Base-by-base conservation (phyloP, 2,888 invertebrate species). In the Caenorhabditis zanzibari region DNA sequence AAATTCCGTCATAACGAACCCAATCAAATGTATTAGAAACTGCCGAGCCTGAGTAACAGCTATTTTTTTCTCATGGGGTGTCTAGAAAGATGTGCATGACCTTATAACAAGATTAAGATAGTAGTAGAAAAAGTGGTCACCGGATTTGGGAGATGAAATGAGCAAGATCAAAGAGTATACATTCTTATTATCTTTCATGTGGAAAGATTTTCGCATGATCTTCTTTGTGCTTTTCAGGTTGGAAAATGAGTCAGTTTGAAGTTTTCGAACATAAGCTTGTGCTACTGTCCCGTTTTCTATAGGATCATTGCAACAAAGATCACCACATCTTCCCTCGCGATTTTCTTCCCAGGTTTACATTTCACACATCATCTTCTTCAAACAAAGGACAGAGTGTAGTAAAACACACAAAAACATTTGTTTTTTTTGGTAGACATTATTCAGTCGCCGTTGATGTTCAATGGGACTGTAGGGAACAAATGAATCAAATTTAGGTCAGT, bases 261-360 rank as follows among this genome's bases (percentile, higher is more conserved):
- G n/a, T n/a, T n/a, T n/a, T n/a, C n/a, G n/a, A n/a, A n/a, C n/a
- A n/a, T n/a, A n/a, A n/a, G n/a, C n/a, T n/a, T n/a, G n/a, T n/a
- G n/a, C 10, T 38, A 2, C 38, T 38, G 38, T 38, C 12, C 19
- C 6, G 10, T 9, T 2, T 47, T 19, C 5, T 54, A 14, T 1
- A 14, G 66, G 47, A 75, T 75, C 75, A 66, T 77, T 54, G 77
- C 16, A 77, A 77, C 77, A 77, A 77, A 10, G 76, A 69, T 69
- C 76, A 69, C 68, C 22, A 26, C 38, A 38, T 10, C 38, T 41
- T 58, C 66, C 61, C 5, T 3, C 7, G 19, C 47, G n/a, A n/a
- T n/a, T 47, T 52, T 35, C 12, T 14, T 32, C 58, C 24, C 22
- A 52, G 58, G 64, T 68, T 76, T 61, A 68, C 76, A 41, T 54